A percentile compares a stretch with the other conserved stretches of the same genome.
Conservation (phyloP, 1,140 invertebrate species). For the Zaprionus inermis region DNA sequence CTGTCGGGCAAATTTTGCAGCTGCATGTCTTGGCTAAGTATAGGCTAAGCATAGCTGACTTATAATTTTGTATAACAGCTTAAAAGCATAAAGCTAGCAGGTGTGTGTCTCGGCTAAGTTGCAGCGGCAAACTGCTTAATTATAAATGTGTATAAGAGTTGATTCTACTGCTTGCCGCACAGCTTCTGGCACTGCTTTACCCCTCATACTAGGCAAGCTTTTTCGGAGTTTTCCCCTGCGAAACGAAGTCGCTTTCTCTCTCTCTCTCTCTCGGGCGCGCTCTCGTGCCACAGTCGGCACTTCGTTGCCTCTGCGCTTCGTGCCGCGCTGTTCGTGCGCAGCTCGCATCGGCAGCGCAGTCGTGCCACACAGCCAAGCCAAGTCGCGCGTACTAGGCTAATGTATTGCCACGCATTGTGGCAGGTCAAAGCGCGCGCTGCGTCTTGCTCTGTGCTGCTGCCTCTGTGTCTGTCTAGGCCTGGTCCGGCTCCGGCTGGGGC, state of each 20-base stretch:
- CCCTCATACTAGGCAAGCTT: not conserved
- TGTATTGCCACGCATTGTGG: slow-evolving; percentile 72
- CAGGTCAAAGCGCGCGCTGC: slow-evolving; percentile 73
- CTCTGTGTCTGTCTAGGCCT: slow-evolving; percentile 19
- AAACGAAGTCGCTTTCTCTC: not conserved
- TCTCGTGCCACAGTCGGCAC: not conserved
- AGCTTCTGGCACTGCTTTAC: not conserved
- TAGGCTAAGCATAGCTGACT: not conserved
- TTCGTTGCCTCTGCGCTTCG: not conserved
- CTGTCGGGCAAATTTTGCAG: not conserved
- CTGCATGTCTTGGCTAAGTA: not conserved
- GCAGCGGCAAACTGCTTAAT: not conserved
- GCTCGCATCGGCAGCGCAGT: not conserved
- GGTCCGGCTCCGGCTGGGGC: slow-evolving; percentile 11
- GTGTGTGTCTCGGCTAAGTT: not conserved
- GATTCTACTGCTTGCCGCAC: not conserved
- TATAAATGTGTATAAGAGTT: not conserved
- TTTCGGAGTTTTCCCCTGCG: slow-evolving; percentile 23
- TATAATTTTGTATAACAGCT: not conserved
- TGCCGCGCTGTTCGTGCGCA: not conserved
- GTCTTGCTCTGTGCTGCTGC: slow-evolving; percentile 19
- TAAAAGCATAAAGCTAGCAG: too few relatives aligned
- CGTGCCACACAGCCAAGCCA: not conserved
- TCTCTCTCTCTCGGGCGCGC: slow-evolving; percentile 1
- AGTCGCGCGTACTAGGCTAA: slow-evolving; percentile 54